Conservation (phyloP, 2,888 invertebrate genomes). For the Lamproptera curius region DNA sequence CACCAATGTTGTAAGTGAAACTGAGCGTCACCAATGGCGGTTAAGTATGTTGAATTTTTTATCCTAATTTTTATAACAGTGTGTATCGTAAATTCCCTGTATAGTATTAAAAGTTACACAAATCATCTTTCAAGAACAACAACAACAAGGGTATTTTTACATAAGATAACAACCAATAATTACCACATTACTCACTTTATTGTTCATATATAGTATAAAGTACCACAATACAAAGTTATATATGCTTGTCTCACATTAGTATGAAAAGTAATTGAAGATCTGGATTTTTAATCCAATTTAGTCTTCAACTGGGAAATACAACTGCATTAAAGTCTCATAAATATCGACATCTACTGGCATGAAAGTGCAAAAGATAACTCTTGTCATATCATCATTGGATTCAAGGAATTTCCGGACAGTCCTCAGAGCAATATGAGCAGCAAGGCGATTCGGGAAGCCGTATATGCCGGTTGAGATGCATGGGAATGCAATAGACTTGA, state of each 20-base stretch:
- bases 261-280: conserved; percentile 28
- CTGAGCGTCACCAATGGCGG: too few species aligned
- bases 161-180: too few species aligned
- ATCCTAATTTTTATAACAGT: too few species aligned
- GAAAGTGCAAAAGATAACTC: conserved; percentile 90
- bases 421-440: conserved; percentile 85
- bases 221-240: neutral
- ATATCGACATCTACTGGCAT: conserved; percentile 83
- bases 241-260: conserved; percentile 7
- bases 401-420: conserved; percentile 83
- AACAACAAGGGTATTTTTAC: too few species aligned
- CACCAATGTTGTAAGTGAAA: too few species aligned
- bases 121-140: too few species aligned
- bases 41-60: too few species aligned
- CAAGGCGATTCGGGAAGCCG: conserved; percentile 88
- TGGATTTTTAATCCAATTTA: conserved; percentile 40
- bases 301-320: conserved; percentile 82
- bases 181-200: neutral
- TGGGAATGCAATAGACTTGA: conserved; percentile 88
- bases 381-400: conserved; percentile 73
- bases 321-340: conserved; percentile 84
- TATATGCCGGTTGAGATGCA: conserved; percentile 96
- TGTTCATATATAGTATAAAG: neutral
- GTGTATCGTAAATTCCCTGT: too few species aligned
- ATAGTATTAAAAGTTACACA: too few species aligned